A percentile compares a stretch with the other conserved stretches of the same genome.
Evolutionary conservation across 2,113 vertebrate genomes (phyloP).

Genomic region (Phoenicopterus ruber): DNA sequence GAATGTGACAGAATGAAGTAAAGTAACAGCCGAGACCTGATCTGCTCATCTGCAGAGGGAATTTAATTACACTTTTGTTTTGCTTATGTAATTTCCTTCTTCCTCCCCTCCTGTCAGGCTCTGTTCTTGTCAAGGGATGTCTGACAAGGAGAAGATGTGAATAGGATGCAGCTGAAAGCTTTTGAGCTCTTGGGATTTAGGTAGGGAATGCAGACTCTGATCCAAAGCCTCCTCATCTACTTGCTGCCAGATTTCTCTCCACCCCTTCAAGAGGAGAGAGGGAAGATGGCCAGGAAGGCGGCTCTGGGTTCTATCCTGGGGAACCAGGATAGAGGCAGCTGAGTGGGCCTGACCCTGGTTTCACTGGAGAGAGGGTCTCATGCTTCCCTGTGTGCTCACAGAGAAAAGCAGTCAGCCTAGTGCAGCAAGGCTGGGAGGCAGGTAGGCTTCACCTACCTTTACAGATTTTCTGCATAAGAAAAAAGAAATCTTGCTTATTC

Average conservation of each 20-base stretch:
- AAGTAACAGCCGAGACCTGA: neutral
- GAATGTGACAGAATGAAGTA: constrained; percentile 12
- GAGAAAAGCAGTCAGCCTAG: neutral
- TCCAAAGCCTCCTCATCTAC: neutral
- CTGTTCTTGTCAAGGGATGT: neutral
- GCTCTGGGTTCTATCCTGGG: no score
- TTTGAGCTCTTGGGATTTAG: constrained; percentile 2
- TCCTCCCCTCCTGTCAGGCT: constrained; percentile 2
- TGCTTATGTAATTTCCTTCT: constrained; percentile 31
- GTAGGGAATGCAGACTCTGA: neutral
- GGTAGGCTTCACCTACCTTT: neutral
- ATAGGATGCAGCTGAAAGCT: constrained; percentile 39
- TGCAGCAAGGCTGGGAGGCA: neutral
- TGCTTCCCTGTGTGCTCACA: fast-evolving
- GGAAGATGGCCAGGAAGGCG: neutral
- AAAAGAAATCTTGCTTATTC: neutral
- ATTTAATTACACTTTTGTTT: constrained; percentile 45
- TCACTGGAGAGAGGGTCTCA: neutral
- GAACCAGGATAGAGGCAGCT: neutral
- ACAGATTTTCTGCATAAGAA: neutral
- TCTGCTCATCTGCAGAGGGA: constrained; percentile 23
- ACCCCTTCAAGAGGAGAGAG: neutral
- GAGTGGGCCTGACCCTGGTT: neutral
- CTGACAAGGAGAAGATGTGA: constrained; percentile 40
- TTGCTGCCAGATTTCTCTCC: neutral